Base-by-base conservation (phyloP, 2,113 vertebrate species). In the Colaptes auratus region DNA sequence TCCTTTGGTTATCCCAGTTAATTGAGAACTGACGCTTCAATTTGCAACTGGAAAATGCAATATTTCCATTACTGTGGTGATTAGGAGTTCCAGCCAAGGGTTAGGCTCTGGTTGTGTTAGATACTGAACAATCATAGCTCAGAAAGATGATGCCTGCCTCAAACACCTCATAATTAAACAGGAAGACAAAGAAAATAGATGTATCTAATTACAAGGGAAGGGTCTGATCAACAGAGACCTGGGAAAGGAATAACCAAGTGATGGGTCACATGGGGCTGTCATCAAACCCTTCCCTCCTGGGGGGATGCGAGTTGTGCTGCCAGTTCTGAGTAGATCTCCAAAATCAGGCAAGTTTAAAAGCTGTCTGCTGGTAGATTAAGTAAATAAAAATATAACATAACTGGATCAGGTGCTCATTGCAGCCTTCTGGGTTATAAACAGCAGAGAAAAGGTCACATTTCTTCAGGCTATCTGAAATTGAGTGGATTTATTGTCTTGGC, bases 161-260 rank as follows among this genome's bases (percentile, higher is more conserved):
- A 83, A 94, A 81, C 65, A 60, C 82, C 48, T 93, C 67, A 12
- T 83, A 90, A 95, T 88, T 76, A 58, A 86, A 61, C 46, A 70
- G 33, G 42, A 67, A 88, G 61, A 44, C 48, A 60, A 71, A 73
- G 88, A 58, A 88, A 93, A 93, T 77, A 16, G 21, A 82, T 83
- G 42, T 66, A 6, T 71, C 42, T 95, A 88, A 90, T 93, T 93
- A 86, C 36, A 60, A 64, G 52, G 79, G 64, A 88, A 75, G 55
- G 78, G 50, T n/a, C 35, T 88, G 88, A 80, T 70, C 83, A 90
- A 79, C 4, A 2, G 46, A 50, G 65, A 72, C 59, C 63, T n/a
- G 52, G 67, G 75, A 94, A 94, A 72, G 76, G 64, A 89, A 91
- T 94, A 93, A 76, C n/a, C 59, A 46, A 86, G 71, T 6, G 71